phyloP scores from a whole-genome alignment of 2,113 vertebrate species.

The Megaptera novaeangliae region DNA sequence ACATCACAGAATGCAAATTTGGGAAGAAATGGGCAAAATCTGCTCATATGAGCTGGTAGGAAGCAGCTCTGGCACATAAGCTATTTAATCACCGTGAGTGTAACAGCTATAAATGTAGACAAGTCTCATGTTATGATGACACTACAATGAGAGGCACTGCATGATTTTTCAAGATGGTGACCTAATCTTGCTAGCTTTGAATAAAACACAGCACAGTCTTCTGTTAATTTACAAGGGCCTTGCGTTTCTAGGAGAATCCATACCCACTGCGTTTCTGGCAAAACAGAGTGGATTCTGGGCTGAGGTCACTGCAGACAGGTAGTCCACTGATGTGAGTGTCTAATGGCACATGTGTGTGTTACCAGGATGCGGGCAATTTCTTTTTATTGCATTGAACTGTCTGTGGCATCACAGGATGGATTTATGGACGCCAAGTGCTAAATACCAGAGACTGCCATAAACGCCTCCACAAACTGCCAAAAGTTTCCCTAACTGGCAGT shows the following conservation, averaged over 20 bases:
- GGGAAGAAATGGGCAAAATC: not conserved
- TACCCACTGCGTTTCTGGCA: not conserved
- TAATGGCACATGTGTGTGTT: not conserved
- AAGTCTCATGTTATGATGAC: not conserved
- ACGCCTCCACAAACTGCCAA: not conserved
- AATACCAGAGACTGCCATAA: not conserved
- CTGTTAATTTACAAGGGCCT: not conserved
- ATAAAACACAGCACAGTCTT: not conserved
- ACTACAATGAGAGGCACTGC: too few species aligned
- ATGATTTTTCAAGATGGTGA: not conserved
- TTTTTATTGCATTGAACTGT: not conserved
- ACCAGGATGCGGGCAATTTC: not conserved
- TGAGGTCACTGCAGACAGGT: not conserved
- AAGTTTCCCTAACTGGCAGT: not conserved
- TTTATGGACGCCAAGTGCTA: not conserved
- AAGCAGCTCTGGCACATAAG: too few species aligned
- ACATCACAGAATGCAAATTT: not conserved
- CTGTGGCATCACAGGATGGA: not conserved
- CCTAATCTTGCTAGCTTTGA: not conserved
- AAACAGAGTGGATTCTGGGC: not conserved
- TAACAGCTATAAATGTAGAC: not conserved
- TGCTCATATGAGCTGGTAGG: not conserved
- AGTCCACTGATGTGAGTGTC: not conserved
- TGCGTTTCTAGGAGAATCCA: not conserved
- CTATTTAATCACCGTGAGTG: not conserved